Percentiles rank a stretch among this genome's conserved stretches.
Conservation (phyloP, 2,797 vertebrate genomes). For the Simalia tracyae region DNA sequence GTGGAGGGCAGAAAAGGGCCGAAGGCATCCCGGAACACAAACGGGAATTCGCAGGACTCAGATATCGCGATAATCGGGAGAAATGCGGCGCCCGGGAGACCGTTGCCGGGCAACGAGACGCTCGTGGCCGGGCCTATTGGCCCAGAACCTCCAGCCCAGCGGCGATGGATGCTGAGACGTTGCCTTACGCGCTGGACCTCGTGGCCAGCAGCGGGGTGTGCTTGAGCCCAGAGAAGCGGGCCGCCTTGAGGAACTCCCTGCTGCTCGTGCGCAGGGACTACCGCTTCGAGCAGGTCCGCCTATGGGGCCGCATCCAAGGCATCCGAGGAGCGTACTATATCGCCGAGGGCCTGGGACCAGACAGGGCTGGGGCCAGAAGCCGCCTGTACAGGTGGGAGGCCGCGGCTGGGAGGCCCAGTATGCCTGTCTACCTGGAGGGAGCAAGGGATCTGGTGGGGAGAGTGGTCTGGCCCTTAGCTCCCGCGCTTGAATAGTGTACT, state of each 20-base stretch:
- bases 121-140: neutral
- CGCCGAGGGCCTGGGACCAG: conserved; percentile 82
- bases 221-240: conserved; percentile 80
- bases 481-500: neutral
- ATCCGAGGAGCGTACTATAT: conserved; percentile 85
- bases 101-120: conserved; percentile 53
- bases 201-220: conserved; percentile 77
- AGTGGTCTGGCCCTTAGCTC: too few relatives aligned
- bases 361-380: conserved; percentile 80
- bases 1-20: neutral
- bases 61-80: neutral
- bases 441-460: neutral
- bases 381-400: conserved; percentile 85
- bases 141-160: accelerated
- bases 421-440: neutral
- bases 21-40: neutral
- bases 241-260: conserved; percentile 82
- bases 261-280: conserved; percentile 82
- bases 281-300: conserved; percentile 81
- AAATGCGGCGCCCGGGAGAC: conserved; percentile 38
- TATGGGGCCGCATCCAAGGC: conserved; percentile 92
- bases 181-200: conserved; percentile 79
- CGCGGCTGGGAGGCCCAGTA: neutral
- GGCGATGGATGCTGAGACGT: conserved; percentile 78
- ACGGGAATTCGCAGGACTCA: neutral